phyloP scores from a whole-genome alignment of 2,888 invertebrate genomes.

The Loripinus fragilis region DNA sequence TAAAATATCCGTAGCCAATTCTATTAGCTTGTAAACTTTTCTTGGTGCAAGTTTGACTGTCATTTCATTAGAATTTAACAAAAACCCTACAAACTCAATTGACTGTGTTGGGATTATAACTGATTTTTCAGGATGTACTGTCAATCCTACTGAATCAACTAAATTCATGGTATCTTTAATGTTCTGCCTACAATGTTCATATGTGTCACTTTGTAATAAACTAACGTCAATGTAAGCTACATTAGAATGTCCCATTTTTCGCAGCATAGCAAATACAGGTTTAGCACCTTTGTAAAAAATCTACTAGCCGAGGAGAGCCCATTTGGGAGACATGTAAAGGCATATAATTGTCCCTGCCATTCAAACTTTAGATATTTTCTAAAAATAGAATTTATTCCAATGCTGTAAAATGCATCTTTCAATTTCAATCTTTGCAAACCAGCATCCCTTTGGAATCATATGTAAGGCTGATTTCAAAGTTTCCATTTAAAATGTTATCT shows the following conservation, averaged over 20 bases:
- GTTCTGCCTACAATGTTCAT: not conserved
- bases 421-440: slow-evolving; percentile 44
- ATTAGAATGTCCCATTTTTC: not conserved
- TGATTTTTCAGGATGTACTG: not conserved
- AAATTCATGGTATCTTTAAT: not conserved
- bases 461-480: slow-evolving; percentile 20
- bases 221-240: not conserved
- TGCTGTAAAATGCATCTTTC: slow-evolving; percentile 11
- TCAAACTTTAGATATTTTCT: slow-evolving; percentile 16
- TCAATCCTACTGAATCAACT: not conserved
- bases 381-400: slow-evolving; percentile 22
- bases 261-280: not conserved
- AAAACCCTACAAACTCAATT: not conserved
- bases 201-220: not conserved
- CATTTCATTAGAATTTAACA: not conserved
- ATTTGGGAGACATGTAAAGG: slow-evolving; percentile 43
- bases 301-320: slow-evolving; percentile 20
- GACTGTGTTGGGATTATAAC: not conserved
- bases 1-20: too few species aligned
- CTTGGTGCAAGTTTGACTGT: not conserved
- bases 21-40: too few species aligned
- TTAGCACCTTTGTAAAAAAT: not conserved
- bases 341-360: slow-evolving; percentile 26
- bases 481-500: slow-evolving; percentile 46
- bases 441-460: slow-evolving; percentile 41